Conservation (phyloP, 2,797 vertebrate genomes). For the Nyctalus aviator region DNA sequence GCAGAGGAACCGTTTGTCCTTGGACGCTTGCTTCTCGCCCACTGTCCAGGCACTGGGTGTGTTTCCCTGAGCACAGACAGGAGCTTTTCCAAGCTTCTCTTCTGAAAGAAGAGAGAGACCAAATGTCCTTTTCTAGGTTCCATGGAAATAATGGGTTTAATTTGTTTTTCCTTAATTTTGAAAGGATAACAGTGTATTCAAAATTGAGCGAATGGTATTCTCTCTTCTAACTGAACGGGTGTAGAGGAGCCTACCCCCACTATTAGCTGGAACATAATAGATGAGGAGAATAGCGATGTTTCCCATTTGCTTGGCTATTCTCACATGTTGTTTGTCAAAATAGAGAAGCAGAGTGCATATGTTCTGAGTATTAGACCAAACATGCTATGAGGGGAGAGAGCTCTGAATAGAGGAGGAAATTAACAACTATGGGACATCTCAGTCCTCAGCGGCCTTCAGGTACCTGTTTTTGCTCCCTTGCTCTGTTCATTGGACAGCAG, state of each 20-base stretch:
- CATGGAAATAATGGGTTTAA: neutral
- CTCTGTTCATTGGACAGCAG: neutral
- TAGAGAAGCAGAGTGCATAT: neutral
- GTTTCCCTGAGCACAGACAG: neutral
- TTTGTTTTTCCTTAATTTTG: conserved; percentile 47
- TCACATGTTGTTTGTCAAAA: neutral
- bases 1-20: neutral
- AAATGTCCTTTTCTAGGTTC: neutral
- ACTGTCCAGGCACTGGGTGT: neutral
- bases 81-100: neutral
- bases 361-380: neutral
- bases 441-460: too few relatives aligned
- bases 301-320: neutral
- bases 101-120: neutral
- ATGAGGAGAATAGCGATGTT: too few relatives aligned
- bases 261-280: fast-evolving
- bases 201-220: conserved; percentile 10
- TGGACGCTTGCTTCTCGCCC: neutral
- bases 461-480: neutral
- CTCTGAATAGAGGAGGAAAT: neutral
- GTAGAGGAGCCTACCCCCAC: neutral
- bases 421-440: neutral
- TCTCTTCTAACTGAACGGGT: neutral
- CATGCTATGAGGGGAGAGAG: neutral
- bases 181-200: conserved; percentile 25